A percentile compares a stretch with the other conserved stretches of the same genome.
phyloP scores from a whole-genome alignment of 1,140 invertebrate genomes.

The Elysia chlorotica region DNA sequence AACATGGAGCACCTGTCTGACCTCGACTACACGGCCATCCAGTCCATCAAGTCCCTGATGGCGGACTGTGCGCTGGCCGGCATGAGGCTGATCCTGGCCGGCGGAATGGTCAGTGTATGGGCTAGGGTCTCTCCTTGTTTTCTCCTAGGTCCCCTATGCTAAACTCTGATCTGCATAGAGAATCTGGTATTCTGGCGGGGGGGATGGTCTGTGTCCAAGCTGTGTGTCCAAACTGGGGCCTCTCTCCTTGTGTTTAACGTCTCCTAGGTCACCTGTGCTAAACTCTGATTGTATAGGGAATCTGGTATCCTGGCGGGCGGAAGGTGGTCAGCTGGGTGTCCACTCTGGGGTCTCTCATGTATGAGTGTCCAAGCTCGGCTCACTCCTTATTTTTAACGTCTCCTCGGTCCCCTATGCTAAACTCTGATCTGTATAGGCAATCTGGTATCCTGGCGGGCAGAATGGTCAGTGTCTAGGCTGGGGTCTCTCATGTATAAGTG shows the following conservation, averaged over 20 bases:
- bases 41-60: conserved; percentile 24
- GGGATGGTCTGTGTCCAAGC: neutral
- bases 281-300: neutral
- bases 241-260: neutral
- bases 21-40: conserved; percentile 43
- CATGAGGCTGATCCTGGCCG: conserved; percentile 17
- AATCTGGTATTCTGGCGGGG: neutral
- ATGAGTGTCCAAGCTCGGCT: neutral
- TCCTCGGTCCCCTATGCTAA: too few species aligned
- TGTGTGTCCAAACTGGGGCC: neutral
- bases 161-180: neutral
- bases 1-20: conserved; percentile 45
- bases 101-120: conserved; percentile 13
- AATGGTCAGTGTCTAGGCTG: too few species aligned
- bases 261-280: neutral
- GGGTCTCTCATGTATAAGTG: too few species aligned
- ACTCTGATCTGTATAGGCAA: neutral
- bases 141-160: too few species aligned
- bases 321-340: too few species aligned
- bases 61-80: conserved; percentile 14
- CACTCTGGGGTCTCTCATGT: too few species aligned
- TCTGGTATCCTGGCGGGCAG: neutral
- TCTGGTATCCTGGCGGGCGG: neutral
- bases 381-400: neutral
- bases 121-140: neutral